These are phyloP conservation scores for Archocentrus centrarchus DNA, from an alignment of 2,113 vertebrate species.

Conservation along the genomic window DNA sequence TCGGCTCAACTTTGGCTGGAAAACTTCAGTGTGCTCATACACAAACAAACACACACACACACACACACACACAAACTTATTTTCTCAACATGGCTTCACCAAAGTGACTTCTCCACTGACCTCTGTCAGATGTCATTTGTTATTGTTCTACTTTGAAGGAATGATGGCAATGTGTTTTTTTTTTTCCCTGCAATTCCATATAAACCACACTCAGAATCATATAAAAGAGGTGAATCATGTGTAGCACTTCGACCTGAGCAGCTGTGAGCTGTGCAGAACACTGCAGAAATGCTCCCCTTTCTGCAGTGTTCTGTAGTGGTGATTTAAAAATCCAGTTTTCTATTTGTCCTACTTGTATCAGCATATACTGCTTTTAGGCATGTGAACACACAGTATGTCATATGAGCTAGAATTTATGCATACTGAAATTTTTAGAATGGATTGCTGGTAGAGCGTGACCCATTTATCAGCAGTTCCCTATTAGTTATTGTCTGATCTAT, in stretches of 20 bases:
- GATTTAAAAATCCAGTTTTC: conserved; percentile 23
- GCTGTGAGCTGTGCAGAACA: conserved; percentile 2
- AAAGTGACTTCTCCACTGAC: conserved; percentile 8
- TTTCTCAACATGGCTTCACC: conserved; percentile 46
- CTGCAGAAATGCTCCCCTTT: too few relatives aligned
- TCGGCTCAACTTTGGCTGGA: conserved; percentile 51
- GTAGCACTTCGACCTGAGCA: conserved; percentile 33
- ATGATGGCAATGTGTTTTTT: conserved; percentile 47
- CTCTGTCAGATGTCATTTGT: conserved; percentile 46
- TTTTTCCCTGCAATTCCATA: conserved; percentile 7
- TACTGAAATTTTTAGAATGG: not conserved
- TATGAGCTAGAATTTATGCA: not conserved
- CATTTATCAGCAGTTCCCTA: not conserved
- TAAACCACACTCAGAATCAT: conserved; percentile 5
- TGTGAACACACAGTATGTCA: not conserved
- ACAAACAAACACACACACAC: conserved; percentile 13
- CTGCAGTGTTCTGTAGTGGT: not conserved
- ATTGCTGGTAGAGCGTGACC: not conserved
- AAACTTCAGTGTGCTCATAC: conserved; percentile 39
- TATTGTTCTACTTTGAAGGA: conserved; percentile 38
- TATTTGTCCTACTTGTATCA: not conserved
- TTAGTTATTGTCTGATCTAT: not conserved
- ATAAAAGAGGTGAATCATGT: conserved; percentile 41
- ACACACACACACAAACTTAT: conserved; percentile 20
- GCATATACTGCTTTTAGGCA: not conserved